A percentile compares a stretch with the other conserved stretches of the same genome.
These are phyloP conservation scores for Brachyalestes nurse DNA, from an alignment of 2,797 vertebrate genomes.

Conservation along the genomic window DNA sequence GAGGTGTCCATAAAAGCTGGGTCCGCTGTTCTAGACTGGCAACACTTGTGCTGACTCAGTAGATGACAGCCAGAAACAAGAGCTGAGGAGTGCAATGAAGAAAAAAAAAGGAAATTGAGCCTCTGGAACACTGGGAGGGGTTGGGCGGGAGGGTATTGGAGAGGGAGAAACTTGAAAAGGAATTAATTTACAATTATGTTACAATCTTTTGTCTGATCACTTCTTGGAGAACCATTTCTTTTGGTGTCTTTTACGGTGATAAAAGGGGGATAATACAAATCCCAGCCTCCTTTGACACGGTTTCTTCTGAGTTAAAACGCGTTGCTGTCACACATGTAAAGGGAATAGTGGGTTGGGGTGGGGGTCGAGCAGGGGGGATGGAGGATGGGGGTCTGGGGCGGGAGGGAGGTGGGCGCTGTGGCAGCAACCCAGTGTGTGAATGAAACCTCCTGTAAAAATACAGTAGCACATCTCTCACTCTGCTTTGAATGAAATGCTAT, in stretches of 20 bases:
- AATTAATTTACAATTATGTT: slow-evolving; percentile 44
- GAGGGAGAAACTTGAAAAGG: slow-evolving; percentile 15
- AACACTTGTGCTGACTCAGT: slow-evolving; percentile 39
- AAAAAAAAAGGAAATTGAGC: slow-evolving; percentile 32
- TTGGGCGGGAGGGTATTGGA: background rate
- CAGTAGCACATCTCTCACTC: background rate
- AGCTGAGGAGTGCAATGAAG: slow-evolving; percentile 21
- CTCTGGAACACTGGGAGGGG: slow-evolving; percentile 2
- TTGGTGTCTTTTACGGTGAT: slow-evolving; percentile 40
- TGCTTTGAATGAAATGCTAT: slow-evolving; percentile 13
- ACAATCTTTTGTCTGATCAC: slow-evolving; percentile 38
- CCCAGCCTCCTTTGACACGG: slow-evolving; percentile 28
- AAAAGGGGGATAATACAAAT: slow-evolving; percentile 38
- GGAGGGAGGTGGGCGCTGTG: background rate
- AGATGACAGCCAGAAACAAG: slow-evolving; percentile 39
- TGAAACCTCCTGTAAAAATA: slow-evolving; percentile 17
- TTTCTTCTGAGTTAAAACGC: slow-evolving; percentile 39
- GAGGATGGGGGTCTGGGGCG: background rate
- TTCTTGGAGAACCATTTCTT: slow-evolving; percentile 33
- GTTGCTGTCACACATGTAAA: too few species aligned
- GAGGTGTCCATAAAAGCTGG: slow-evolving; percentile 18
- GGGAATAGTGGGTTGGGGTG: too few species aligned
- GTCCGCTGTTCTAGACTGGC: slow-evolving; percentile 25
- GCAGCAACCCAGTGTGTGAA: slow-evolving; percentile 25
- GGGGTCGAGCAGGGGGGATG: background rate